Conservation (phyloP, 2,888 invertebrate species). For the Spisula solida region DNA sequence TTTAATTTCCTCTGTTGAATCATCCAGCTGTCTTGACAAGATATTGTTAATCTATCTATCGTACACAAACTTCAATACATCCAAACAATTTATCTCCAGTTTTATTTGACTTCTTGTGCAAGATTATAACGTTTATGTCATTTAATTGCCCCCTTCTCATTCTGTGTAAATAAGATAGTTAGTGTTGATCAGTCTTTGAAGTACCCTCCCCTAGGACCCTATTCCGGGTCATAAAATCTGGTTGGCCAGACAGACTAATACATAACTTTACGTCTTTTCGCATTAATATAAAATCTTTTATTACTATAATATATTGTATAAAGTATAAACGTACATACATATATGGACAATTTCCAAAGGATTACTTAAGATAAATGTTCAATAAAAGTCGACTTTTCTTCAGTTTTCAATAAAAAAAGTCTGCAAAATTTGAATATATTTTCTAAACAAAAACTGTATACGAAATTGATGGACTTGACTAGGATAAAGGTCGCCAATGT, state of each 20-base stretch:
- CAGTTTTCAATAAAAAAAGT: too few species aligned
- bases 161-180: constrained; percentile 15
- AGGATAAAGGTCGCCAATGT: too few species aligned
- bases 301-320: not conserved
- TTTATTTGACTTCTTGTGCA: constrained; percentile 37
- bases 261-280: not conserved
- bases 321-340: too few species aligned
- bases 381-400: too few species aligned
- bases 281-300: constrained; percentile 5
- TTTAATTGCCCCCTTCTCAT: constrained; percentile 32
- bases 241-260: not conserved
- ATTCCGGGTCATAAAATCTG: not conserved
- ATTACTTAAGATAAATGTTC: too few species aligned
- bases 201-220: constrained; percentile 15
- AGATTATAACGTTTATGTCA: constrained; percentile 32
- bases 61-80: not conserved
- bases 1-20: constrained; percentile 24
- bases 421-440: too few species aligned
- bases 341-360: too few species aligned
- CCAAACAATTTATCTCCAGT: constrained; percentile 12
- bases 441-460: too few species aligned
- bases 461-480: too few species aligned
- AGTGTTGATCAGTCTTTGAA: constrained; percentile 4
- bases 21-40: constrained; percentile 39
- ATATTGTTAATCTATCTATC: constrained; percentile 41